phyloP scores from a whole-genome alignment of 2,797 vertebrate genomes.

The Ptychobarbus kaznakovi region DNA sequence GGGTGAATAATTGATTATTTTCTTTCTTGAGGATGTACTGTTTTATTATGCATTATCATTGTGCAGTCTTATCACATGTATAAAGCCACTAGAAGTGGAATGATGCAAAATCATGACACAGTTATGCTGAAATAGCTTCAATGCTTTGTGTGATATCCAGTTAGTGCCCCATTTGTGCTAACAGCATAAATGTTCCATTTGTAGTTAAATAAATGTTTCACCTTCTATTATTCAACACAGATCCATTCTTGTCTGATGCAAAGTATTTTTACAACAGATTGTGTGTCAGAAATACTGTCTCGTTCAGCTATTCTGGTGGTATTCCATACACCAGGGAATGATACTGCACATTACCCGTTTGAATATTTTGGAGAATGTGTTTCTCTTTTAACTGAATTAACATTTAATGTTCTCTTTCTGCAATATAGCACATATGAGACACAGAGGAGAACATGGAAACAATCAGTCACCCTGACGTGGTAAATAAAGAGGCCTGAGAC shows the following conservation, averaged over 20 bases:
- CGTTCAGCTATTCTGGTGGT: slow-evolving; percentile 1
- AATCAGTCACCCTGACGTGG: slow-evolving; percentile 47
- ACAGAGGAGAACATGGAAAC: slow-evolving; percentile 37
- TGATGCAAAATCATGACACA: slow-evolving; percentile 19
- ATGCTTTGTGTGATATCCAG: not conserved
- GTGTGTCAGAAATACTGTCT: not conserved
- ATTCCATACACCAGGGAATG: not conserved
- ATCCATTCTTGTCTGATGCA: not conserved
- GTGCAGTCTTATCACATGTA: slow-evolving; percentile 5
- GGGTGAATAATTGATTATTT: not conserved
- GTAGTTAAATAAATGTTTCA: slow-evolving; percentile 19
- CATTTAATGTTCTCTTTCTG: slow-evolving; percentile 52
- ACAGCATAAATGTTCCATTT: not conserved
- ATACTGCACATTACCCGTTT: slow-evolving; percentile 22
- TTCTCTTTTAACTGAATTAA: slow-evolving; percentile 58
- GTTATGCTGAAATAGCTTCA: not conserved
- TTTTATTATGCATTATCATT: slow-evolving; percentile 10
- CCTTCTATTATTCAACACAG: not conserved
- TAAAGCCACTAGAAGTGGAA: slow-evolving; percentile 3
- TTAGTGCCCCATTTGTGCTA: not conserved
- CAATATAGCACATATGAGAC: slow-evolving; percentile 40
- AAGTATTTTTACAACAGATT: not conserved
- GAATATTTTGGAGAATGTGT: slow-evolving; percentile 16
- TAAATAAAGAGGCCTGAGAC: slow-evolving; percentile 47
- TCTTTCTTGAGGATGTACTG: not conserved